Evolutionary conservation across 1,140 invertebrate genomes (phyloP), one percentile per base, ranked within the genome.

Genomic region (Drosophila chauvacae): DNA sequence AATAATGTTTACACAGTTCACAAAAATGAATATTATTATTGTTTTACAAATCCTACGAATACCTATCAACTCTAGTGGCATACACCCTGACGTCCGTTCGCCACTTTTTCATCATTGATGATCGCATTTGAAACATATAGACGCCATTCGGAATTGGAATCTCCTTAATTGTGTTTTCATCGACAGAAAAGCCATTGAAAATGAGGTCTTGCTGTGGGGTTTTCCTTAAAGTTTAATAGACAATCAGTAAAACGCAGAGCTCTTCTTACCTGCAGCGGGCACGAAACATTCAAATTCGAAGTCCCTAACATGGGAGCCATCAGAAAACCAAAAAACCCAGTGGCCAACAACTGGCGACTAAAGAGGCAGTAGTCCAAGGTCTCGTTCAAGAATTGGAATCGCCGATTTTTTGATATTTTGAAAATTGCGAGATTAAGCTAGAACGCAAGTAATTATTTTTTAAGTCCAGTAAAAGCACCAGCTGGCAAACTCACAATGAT

Each of bases 61-160:
- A 71, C 0, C 7, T 26, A 14, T 71, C 65, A 39, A 71, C 66
- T 26, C 65, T 33, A 30, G 42, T 33, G 11, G 13, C 37, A 39
- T 59, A 71, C 7, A 76, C 13, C 41, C 57, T 62, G 1, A 83
- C n/a, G 11, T 48, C 42, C 13, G 61, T 30, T 48, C 45, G 63
- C 65, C 58, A 72, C 16, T 71, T 83, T 7, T 72, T 63, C 28
- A 57, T 60, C 9, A 69, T 33, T 2, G 42, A 42, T 5, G 78
- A n/a, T 3, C 47, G 71, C n/a, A 84, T 1, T 7, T 63, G n/a
- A 3, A 80, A 33, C 20, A 80, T 41, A 23, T 84, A 84, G 28
- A 59, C 58, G 14, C 81, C 81, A 13, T 47, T 71, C 2, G 81
- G 81, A 4, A 64, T 47, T 1, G 81, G 81, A n/a, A 84, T 72